phyloP scores from a whole-genome alignment of 2,797 vertebrate genomes.

The Chiloscyllium punctatum region DNA sequence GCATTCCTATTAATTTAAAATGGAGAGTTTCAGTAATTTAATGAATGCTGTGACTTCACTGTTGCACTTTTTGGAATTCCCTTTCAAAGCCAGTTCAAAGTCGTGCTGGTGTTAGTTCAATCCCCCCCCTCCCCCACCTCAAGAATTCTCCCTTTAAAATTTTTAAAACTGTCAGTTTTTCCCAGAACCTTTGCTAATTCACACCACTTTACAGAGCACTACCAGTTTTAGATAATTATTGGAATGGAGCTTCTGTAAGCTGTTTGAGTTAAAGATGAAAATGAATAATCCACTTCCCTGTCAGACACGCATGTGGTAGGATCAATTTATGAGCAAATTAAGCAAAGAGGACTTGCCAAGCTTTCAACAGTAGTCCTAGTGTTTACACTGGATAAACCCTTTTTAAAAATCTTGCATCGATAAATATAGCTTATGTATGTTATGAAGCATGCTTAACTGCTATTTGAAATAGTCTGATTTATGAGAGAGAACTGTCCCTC shows the following conservation, averaged over 20 bases:
- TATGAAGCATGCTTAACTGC: slow-evolving; percentile 57
- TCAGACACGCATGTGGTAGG: neutral
- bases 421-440: slow-evolving; percentile 54
- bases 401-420: slow-evolving; percentile 52
- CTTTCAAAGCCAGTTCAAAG: neutral
- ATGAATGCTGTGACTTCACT: neutral
- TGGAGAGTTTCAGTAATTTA: neutral
- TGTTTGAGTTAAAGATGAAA: slow-evolving; percentile 15
- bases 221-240: slow-evolving; percentile 1
- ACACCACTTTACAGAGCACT: neutral
- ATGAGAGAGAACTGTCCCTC: slow-evolving; percentile 52
- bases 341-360: slow-evolving; percentile 18
- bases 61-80: neutral
- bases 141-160: neutral
- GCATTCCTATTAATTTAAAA: slow-evolving; percentile 3
- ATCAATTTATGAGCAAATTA: slow-evolving; percentile 25
- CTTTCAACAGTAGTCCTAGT: slow-evolving; percentile 50
- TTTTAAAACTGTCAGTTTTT: neutral
- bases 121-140: neutral
- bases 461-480: slow-evolving; percentile 53
- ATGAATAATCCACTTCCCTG: slow-evolving; percentile 20
- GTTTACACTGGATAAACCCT: slow-evolving; percentile 53
- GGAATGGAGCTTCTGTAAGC: neutral
- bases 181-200: neutral
- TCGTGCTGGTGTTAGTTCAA: neutral